A percentile compares a stretch with the other conserved stretches of the same genome.
Conservation (phyloP, 2,888 invertebrate genomes). For the Pterobdella sp. region DNA sequence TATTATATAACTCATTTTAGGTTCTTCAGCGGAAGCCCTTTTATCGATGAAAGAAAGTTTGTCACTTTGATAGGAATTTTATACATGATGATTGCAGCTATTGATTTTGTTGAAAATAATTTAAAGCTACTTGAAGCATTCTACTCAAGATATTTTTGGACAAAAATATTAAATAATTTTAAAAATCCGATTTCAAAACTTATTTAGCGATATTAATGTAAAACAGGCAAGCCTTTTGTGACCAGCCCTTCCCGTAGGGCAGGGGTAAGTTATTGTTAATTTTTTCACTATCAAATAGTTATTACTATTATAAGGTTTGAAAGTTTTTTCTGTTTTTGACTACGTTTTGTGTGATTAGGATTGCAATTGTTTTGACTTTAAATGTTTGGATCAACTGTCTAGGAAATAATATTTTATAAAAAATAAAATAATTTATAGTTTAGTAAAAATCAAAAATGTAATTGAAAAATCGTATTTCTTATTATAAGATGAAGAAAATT, state of each 20-base stretch:
- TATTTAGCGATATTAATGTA: conserved; percentile 3
- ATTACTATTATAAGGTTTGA: background rate
- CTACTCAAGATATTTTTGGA: background rate
- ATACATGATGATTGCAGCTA: background rate
- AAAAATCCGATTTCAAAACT: background rate
- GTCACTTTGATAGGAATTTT: conserved; percentile 38
- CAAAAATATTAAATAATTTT: background rate
- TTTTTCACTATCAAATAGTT: background rate
- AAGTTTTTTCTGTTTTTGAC: background rate
- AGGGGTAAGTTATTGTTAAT: conserved; percentile 23
- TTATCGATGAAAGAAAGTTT: conserved; percentile 58
- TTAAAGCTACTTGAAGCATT: background rate
- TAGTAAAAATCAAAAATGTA: too few species aligned
- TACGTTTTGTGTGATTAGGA: too few species aligned
- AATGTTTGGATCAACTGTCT: too few species aligned
- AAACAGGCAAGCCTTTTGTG: conserved; percentile 22
- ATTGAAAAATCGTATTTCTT: too few species aligned
- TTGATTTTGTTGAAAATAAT: background rate
- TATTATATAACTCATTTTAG: conserved; percentile 44
- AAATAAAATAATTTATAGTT: too few species aligned
- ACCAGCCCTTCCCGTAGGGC: conserved; percentile 29
- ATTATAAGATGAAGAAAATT: too few species aligned
- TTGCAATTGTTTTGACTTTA: too few species aligned
- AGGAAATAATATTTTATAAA: too few species aligned
- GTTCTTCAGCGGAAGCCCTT: conserved; percentile 57